A percentile compares a stretch with the other conserved stretches of the same genome.
phyloP scores from a whole-genome alignment of 2,797 vertebrate species.

The Chanos chanos region DNA sequence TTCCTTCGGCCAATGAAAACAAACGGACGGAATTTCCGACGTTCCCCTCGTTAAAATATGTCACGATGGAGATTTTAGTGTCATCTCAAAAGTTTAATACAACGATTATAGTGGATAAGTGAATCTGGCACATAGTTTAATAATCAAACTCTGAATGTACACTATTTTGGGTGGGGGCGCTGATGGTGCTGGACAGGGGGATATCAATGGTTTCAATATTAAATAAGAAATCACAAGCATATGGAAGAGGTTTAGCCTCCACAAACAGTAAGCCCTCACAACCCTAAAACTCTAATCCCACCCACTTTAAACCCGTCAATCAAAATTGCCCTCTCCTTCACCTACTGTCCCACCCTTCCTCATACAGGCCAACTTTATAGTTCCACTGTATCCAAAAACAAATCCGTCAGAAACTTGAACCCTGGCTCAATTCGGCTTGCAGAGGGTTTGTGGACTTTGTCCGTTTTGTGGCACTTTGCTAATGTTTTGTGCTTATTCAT shows the following conservation, averaged over 20 bases:
- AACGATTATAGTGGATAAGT: slow-evolving; percentile 37
- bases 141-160: slow-evolving; percentile 23
- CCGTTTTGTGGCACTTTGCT: slow-evolving; percentile 14
- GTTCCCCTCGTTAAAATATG: slow-evolving; percentile 32
- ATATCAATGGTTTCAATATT: slow-evolving; percentile 29
- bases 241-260: slow-evolving; percentile 39
- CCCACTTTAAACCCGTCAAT: slow-evolving; percentile 47
- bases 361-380: slow-evolving; percentile 21
- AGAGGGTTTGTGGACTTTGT: slow-evolving; percentile 14
- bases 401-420: slow-evolving; percentile 25
- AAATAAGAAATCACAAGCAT: slow-evolving; percentile 35
- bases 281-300: slow-evolving; percentile 35
- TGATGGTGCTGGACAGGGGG: no score
- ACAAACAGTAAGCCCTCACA: slow-evolving; percentile 27
- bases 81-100: slow-evolving; percentile 34
- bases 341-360: slow-evolving; percentile 32
- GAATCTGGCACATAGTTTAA: slow-evolving; percentile 37
- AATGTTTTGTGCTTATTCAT: slow-evolving; percentile 9
- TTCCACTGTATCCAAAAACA: slow-evolving; percentile 36
- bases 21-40: slow-evolving; percentile 29
- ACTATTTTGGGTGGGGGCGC: slow-evolving; percentile 11
- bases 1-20: not conserved
- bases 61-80: slow-evolving; percentile 35
- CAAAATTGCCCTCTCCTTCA: slow-evolving; percentile 46
- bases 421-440: not conserved